Evolutionary conservation across 1,140 invertebrate species (phyloP).

Genomic region (Meloidogyne chitwoodi): DNA sequence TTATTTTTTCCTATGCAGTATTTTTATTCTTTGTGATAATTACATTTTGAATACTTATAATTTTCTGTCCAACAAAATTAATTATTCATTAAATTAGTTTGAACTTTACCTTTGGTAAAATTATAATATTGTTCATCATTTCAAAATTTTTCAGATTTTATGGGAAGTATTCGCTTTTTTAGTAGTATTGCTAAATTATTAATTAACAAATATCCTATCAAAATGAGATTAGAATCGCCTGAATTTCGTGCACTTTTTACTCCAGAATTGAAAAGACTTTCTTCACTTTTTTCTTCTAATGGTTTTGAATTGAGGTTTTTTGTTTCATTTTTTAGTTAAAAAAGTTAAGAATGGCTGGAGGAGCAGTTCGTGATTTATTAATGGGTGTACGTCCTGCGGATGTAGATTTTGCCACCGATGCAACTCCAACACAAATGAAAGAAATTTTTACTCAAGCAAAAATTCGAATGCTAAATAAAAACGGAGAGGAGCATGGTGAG

Average conservation of each 20-base stretch:
- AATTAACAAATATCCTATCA: not conserved
- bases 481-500: conserved; percentile 84
- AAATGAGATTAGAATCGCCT: conserved; percentile 29
- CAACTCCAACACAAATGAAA: conserved; percentile 93
- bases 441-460: conserved; percentile 80
- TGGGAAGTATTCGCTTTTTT: not conserved
- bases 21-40: no score
- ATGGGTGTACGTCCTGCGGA: conserved; percentile 79
- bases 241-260: conserved; percentile 76
- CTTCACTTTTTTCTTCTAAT: conserved; percentile 74
- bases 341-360: conserved; percentile 79
- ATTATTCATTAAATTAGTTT: not conserved
- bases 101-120: not conserved
- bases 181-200: not conserved
- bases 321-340: conserved; percentile 8
- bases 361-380: conserved; percentile 89
- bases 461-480: conserved; percentile 84
- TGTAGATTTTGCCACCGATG: conserved; percentile 93
- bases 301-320: conserved; percentile 65
- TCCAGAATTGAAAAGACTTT: conserved; percentile 71
- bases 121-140: no score
- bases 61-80: no score
- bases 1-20: no score
- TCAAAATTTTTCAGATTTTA: not conserved
- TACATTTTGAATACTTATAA: no score